Evolutionary conservation across 1,140 invertebrate genomes (phyloP), one percentile per base, ranked within the genome.

Genomic region (Telenomus remus): DNA sequence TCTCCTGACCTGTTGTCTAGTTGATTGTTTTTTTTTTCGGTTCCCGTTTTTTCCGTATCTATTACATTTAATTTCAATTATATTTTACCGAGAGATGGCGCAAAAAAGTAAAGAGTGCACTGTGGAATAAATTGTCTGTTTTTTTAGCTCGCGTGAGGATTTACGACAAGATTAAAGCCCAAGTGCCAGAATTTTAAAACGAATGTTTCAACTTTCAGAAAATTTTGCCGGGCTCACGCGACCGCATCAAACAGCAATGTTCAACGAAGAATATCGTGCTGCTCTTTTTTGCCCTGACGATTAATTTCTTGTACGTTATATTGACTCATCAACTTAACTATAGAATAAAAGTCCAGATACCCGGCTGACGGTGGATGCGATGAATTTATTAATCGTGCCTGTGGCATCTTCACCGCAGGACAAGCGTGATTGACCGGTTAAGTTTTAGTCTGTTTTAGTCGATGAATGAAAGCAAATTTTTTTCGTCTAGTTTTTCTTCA

Each of bases 261-360:
- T 48, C 44, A 60, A 42, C 42, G 49, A 55, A 70, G 50, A 69
- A 56, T 56, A 57, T 57, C 54, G 34, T 50, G 49, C 49, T 12
- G 43, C 2, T n/a, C n/a, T 44, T 61, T 70, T 61, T 70, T 70
- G 57, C 44, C 35, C 35, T 43, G 61, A 50, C 55, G 57, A 70
- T 70, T 61, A 70, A 61, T 70, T 70, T 61, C 57, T 70, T 70
- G 35, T 49, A 13, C 35, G 33, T 27, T 55, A n/a, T 48, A 70
- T 70, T 70, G 56, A 70, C 27, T 70, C 66, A 70, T 70, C 66
- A 54, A 61, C 43, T 48, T 55, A 12, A 44, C 50, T 55, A 70
- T 61, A 49, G 49, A 56, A 70, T 70, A 55, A 61, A 56, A 27
- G 19, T 27, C 19, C 19, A 27, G 19, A 27, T 27, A 27, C 19